A percentile compares a stretch with the other conserved stretches of the same genome.
phyloP scores from a whole-genome alignment of 2,113 vertebrate genomes.

The Phrynocephalus versicolor region DNA sequence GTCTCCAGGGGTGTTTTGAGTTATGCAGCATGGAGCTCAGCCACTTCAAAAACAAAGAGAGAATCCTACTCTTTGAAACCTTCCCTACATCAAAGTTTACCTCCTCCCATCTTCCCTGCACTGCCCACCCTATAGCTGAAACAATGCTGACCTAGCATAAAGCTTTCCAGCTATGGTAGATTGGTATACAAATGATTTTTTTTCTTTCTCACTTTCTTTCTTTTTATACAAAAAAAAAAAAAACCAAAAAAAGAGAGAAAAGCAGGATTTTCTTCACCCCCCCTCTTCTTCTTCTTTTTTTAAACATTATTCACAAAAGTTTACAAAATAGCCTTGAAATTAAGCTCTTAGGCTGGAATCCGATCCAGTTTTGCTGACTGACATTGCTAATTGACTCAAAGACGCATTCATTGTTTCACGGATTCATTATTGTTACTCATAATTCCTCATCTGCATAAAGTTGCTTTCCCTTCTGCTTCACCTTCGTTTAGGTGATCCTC shows the following conservation, averaged over 20 bases:
- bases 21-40: slow-evolving; percentile 15
- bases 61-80: background rate
- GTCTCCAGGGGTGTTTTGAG: slow-evolving; percentile 5
- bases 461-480: background rate
- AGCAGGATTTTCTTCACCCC: background rate
- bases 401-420: background rate
- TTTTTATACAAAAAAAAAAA: background rate
- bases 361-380: background rate
- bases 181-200: slow-evolving; percentile 2
- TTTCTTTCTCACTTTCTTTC: background rate
- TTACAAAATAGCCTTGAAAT: slow-evolving; percentile 49
- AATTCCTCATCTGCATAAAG: background rate
- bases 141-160: background rate
- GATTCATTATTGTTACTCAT: background rate
- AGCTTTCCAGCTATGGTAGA: background rate
- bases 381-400: background rate
- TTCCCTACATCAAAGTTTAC: slow-evolving; percentile 1
- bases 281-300: background rate
- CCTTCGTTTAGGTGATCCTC: accelerated
- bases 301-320: slow-evolving; percentile 26
- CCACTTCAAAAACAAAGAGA: slow-evolving; percentile 6
- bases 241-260: slow-evolving; percentile 27
- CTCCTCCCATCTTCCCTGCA: background rate
- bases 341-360: background rate
- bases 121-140: background rate